phyloP scores from a whole-genome alignment of 2,797 vertebrate genomes.

The Alectoris magna region DNA sequence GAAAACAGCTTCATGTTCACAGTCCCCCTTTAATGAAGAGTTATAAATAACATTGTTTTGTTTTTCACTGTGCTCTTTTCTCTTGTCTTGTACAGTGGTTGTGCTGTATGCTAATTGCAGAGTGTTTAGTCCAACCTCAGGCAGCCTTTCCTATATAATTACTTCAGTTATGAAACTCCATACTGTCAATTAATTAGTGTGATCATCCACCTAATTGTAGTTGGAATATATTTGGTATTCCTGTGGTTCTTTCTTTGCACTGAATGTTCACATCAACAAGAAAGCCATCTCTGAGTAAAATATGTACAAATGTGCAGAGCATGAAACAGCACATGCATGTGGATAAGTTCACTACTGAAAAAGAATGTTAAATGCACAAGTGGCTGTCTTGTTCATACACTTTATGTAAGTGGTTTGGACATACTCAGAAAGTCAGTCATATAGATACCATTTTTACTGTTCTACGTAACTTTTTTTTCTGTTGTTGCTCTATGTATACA shows the following conservation, averaged over 20 bases:
- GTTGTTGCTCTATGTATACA: background rate
- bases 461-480: background rate
- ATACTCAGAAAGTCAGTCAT: background rate
- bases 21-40: background rate
- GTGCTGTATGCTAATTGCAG: background rate
- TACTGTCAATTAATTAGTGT: slow-evolving; percentile 12
- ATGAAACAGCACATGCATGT: background rate
- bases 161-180: background rate
- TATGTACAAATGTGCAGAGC: background rate
- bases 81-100: background rate
- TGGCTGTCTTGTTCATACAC: background rate
- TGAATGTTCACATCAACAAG: background rate
- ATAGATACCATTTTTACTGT: background rate
- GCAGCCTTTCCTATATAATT: slow-evolving; percentile 15
- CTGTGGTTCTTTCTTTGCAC: slow-evolving; percentile 15
- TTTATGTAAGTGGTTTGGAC: background rate
- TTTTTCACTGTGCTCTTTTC: background rate
- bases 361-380: background rate
- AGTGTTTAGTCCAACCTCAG: background rate
- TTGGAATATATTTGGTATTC: background rate
- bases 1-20: background rate
- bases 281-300: background rate
- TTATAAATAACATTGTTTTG: slow-evolving; percentile 20
- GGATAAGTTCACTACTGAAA: background rate
- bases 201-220: background rate